Base-by-base conservation (phyloP, 1,140 invertebrate genomes). In the Leptinotarsa texana region DNA sequence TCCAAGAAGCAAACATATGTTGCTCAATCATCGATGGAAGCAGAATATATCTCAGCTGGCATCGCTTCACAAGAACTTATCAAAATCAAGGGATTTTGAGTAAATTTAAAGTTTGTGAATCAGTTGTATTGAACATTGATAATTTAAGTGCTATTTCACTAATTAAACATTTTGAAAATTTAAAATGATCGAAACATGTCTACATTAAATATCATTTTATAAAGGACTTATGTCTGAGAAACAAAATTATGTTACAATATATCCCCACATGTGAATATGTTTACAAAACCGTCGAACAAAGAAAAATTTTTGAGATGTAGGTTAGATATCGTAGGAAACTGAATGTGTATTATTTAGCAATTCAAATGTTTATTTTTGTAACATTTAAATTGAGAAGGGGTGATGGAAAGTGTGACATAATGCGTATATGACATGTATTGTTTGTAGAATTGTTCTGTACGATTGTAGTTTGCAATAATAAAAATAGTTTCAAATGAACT, bases 131-230 rank as follows among this genome's bases (percentile, higher is more conserved):
- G 33, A 13, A 73, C 66, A 73, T 63, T 18, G 72, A 73, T 62
- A 73, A 73, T 73, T 18, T 66, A 2, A 73, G 72, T 73, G 72
- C 63, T 18, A 18, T 73, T 27, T 47, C 33, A 27, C 17, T 27
- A 18, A 33, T 27, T 65, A 22, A 73, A 73, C 49, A 66, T 21
- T 73, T 65, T 48, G 62, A 73, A 67, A 73, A 73, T 27, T 42
- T 3, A 4, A 62, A 71, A 22, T 11, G 33, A 8, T 33, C 47
- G 17, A 74, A 74, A 49, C 72, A 74, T 24, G 68, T 74, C 5
- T 42, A 74, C n/a, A 74, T 74, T 2, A 68, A 74, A 48, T 48
- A 74, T 51, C 63, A 74, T 74, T 69, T 69, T n/a, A 69, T 69
- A 47, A 69, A 69, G 51, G 67, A 69, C 18, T 4, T 27, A 17